Base-by-base conservation (phyloP, 2,888 invertebrate species). In the Melangyna quadrimaculata region DNA sequence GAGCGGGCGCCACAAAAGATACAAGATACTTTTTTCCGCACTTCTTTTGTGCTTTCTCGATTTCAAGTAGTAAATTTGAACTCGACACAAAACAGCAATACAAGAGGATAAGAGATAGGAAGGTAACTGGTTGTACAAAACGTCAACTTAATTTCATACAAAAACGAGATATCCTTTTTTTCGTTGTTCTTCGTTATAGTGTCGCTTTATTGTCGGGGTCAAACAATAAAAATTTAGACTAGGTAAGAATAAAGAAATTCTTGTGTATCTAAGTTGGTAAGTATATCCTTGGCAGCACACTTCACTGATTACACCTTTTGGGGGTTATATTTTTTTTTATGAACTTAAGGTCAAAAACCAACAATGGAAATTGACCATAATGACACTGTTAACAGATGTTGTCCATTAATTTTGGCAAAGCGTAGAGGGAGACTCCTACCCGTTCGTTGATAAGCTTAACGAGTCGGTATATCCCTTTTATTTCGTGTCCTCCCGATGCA, bases 381-480 rank as follows among this genome's bases (percentile, higher is more conserved):
- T 75, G 72, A 72, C 74, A 59, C 75, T 77, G 71, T 57, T 84
- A 80, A 84, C 84, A 75, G 84, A 84, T 80, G 80, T 84, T 84
- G 51, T 67, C 71, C 51, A 83, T 73, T 78, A 57, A 70, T 74
- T 74, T 67, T 79, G 45, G 67, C 43, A 75, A 72, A 43, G 51
- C 63, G 19, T 29, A 37, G 4, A 35, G n/a, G n/a, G 27, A 63
- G 59, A 29, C 43, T 24, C 65, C 37, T 53, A n/a, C n/a, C n/a
- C 7, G 14, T n/a, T n/a, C 7, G 19, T 29, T 48, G 78, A 78
- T 78, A 82, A 82, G 73, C 82, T 70, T 82, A 67, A 79, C 74
- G 79, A 79, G 65, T n/a, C n/a, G n/a, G n/a, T n/a, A n/a, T 75
- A 84, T 81, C 51, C 65, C 40, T 51, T 48, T 59, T 59, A 7